Conservation (phyloP, 2,113 vertebrate genomes). For the Cynocephalus volans region DNA sequence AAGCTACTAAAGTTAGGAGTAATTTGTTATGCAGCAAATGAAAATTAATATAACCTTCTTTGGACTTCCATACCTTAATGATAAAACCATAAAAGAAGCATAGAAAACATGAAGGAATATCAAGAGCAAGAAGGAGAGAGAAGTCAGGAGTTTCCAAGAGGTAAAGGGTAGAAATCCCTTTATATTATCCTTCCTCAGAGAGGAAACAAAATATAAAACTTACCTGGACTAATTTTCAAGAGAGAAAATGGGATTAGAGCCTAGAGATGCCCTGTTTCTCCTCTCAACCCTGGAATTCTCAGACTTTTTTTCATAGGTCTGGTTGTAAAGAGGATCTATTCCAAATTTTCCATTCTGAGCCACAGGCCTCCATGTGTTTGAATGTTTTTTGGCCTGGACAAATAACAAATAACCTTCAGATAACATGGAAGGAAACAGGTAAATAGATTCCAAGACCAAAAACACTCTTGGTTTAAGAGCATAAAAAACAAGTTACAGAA, state of each 20-base stretch:
- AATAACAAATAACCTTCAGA: neutral
- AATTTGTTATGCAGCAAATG: neutral
- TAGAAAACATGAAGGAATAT: neutral
- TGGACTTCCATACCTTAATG: neutral
- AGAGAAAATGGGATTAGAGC: neutral
- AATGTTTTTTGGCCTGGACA: neutral
- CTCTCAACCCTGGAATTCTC: neutral
- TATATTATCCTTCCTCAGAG: neutral
- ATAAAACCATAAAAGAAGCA: neutral
- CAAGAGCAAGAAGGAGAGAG: neutral
- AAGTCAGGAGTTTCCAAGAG: neutral
- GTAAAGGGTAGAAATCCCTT: neutral
- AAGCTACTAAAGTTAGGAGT: neutral
- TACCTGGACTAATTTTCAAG: neutral
- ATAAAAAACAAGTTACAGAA: neutral
- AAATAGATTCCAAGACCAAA: neutral
- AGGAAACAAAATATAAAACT: slow-evolving; percentile 27
- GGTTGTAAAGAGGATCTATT: neutral
- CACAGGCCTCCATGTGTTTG: neutral
- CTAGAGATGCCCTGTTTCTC: neutral
- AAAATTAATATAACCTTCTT: neutral
- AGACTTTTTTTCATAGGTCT: neutral
- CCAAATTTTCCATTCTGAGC: slow-evolving; percentile 5
- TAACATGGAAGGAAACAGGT: neutral
- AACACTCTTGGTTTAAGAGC: neutral